Percentiles rank a stretch among this genome's conserved stretches.
These are phyloP conservation scores for Lontra canadensis DNA, from an alignment of 2,113 vertebrate genomes.

Conservation along the genomic window DNA sequence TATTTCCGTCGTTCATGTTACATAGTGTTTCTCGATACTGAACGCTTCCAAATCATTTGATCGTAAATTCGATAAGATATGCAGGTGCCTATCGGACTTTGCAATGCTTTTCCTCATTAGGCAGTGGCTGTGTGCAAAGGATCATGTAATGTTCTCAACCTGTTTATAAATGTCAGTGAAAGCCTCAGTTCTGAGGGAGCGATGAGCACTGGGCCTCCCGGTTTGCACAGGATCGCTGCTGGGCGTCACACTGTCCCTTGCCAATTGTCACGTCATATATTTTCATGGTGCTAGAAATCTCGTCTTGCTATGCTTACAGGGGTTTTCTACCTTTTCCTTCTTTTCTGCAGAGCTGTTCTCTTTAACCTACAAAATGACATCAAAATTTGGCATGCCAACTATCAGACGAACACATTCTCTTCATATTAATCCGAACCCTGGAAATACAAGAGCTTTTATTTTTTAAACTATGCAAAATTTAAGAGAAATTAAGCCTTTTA, in stretches of 20 bases:
- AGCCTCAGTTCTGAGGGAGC: background rate
- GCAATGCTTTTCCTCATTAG: background rate
- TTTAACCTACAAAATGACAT: background rate
- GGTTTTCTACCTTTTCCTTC: background rate
- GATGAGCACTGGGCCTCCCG: accelerated
- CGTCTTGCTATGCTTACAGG: background rate
- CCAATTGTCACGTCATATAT: too few species aligned
- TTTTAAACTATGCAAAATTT: background rate
- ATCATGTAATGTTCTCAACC: background rate
- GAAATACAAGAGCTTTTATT: background rate
- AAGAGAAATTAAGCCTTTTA: background rate
- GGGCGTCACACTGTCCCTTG: background rate
- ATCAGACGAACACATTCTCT: background rate
- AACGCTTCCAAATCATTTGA: background rate
- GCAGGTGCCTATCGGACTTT: background rate
- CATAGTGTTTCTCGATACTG: background rate
- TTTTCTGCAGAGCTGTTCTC: background rate
- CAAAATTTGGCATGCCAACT: background rate
- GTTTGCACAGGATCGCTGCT: background rate
- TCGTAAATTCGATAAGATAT: background rate
- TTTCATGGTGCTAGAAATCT: background rate
- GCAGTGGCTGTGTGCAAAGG: background rate
- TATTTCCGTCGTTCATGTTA: background rate
- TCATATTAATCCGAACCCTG: background rate
- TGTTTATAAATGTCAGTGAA: background rate